Base-by-base conservation (phyloP, 23 tunicate species). In the Ciona savignyi region DNA sequence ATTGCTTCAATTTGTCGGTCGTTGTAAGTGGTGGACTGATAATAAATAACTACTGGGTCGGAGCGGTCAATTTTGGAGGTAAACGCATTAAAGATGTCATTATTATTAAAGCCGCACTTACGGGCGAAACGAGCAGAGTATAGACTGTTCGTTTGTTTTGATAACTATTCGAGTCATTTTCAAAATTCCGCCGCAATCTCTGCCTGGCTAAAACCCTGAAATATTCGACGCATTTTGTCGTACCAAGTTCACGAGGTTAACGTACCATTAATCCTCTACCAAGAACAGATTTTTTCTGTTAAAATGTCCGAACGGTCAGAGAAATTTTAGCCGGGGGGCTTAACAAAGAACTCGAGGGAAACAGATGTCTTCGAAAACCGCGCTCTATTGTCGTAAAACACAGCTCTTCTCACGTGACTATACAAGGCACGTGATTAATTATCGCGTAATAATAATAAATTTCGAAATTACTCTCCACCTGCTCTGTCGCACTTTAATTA, bases 301-400 rank as follows among this genome's bases (percentile, higher is more conserved):
- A 42, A 42, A 42, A 42, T 15, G 56, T 42, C 56, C 56, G 56
- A 42, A 15, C 56, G 56, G 56, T 42, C 56, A 42, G 56, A 9
- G 15, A 42, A 9, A 42, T n/a, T n/a, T 42, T 42, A 9, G 56
- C 56, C 56, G 9, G 9, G 15, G 56, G 56, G 56, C 56, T 42
- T 42, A 42, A 42, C 56, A 42, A 42, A 42, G 56, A 42, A 42
- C 15, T 42, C 56, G 15, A 42, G 56, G 9, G 15, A 9, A 15
- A 42, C 56, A 42, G 56, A 42, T 42, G 56, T 42, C 56, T 42
- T 42, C 56, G 56, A 42, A 42, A 42, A 42, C 56, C 56, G 56
- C 56, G 15, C 56, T 42, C n/a, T n/a, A n/a, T n/a, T 42, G 56
- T 42, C 56, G 56, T 42, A 42, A 42, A 42, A 42, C 56, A 42